Conservation (phyloP, 2,797 vertebrate genomes). For the Sphaeramia orbicularis region DNA sequence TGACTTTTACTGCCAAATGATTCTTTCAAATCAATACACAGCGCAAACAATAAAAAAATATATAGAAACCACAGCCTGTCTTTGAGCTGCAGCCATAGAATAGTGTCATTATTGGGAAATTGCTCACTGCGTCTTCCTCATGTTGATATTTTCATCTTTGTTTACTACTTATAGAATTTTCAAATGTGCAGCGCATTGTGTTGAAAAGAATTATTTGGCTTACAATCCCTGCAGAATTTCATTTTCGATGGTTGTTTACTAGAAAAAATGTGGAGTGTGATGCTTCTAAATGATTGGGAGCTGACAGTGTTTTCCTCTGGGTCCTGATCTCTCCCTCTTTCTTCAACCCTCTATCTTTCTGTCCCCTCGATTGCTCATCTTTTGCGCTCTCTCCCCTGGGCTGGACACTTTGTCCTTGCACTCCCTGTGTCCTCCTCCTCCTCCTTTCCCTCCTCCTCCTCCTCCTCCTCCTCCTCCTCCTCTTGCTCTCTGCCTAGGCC, state of each 20-base stretch:
- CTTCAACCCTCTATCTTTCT: conserved; percentile 70
- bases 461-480: conserved; percentile 45
- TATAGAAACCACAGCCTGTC: no score
- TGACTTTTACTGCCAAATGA: no score
- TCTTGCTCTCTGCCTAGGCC: conserved; percentile 66
- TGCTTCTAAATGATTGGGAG: conserved; percentile 69
- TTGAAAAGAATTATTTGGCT: conserved; percentile 32
- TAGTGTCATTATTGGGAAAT: conserved; percentile 9
- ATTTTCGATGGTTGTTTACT: conserved; percentile 66
- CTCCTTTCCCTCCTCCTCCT: conserved; percentile 33
- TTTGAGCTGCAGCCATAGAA: no score
- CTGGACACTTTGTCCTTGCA: conserved; percentile 82
- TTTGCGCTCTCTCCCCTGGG: conserved; percentile 71
- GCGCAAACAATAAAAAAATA: no score
- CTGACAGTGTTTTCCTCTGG: conserved; percentile 72
- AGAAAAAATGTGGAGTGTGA: conserved; percentile 47
- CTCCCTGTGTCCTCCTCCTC: conserved; percentile 60
- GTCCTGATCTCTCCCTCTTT: conserved; percentile 64
- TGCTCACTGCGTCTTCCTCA: background rate
- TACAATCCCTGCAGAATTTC: conserved; percentile 46
- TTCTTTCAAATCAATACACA: no score
- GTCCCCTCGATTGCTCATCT: conserved; percentile 73
- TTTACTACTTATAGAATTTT: conserved; percentile 11
- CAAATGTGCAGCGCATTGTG: conserved; percentile 31
- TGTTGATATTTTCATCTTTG: conserved; percentile 17